Evolutionary conservation across 2,797 vertebrate species (phyloP), one percentile per base, ranked within the genome.

Genomic region (Enteromius paludinosus): DNA sequence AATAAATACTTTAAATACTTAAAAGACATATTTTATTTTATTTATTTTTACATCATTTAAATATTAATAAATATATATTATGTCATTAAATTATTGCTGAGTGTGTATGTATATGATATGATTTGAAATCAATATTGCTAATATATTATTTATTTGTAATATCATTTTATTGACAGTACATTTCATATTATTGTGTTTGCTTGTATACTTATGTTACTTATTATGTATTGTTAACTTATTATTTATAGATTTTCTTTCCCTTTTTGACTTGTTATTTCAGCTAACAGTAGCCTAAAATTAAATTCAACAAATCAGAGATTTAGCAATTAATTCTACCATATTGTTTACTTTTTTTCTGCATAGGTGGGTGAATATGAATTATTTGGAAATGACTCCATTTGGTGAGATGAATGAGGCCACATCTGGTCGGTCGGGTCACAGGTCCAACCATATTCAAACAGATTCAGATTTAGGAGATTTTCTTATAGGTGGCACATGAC

Each of bases 401-500:
- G 43, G 68, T 35, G 68, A 62, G 47, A 65, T 82, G 11, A 74
- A 66, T 41, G n/a, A 41, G 45, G 69, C 78, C 78, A 56, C 45
- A 77, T 66, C 66, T 33, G 49, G 30, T 62, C 64, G 70, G 54
- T 65, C 43, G 72, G 78, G 45, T 85, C 71, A 82, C 61, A 8
- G 66, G 17, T 70, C 23, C 30, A 61, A 76, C 84, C 73, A 73
- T 77, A 84, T 81, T 86, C 69, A 85, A 86, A 88, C 81, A 52
- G 47, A 83, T 86, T 79, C 52, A 81, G 52, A 87, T 84, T 81
- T 28, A 38, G 52, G 38, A 81, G 45, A 78, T 66, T 83, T 49
- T 87, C 84, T 87, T 76, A 84, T n/a, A 64, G 85, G 84, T 88
- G 84, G 82, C 64, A 79, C 69, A 87, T 89, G 45, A 72, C 83